Evolutionary conservation across 2,797 vertebrate species (phyloP).

Genomic region (Enteromius treurensis): DNA sequence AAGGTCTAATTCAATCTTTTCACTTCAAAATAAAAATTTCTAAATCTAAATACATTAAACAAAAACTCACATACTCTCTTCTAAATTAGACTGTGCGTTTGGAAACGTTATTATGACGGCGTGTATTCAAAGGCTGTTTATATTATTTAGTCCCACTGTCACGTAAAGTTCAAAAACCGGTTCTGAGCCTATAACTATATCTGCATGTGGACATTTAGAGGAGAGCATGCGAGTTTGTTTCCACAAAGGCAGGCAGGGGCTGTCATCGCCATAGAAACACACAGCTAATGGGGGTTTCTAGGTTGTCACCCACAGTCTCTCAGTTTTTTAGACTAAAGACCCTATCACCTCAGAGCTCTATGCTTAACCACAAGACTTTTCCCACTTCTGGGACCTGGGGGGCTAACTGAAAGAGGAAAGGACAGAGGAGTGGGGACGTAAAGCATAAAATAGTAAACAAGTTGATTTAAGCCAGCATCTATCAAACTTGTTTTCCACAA

Average conservation of each 20-base stretch:
- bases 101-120: not conserved
- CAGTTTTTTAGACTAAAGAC: slow-evolving; percentile 46
- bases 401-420: not conserved
- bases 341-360: slow-evolving; percentile 13
- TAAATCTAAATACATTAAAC: not conserved
- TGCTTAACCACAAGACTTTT: slow-evolving; percentile 12
- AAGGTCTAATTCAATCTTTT: not conserved
- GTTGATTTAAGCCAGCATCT: not conserved
- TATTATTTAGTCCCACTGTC: not conserved
- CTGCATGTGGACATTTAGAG: slow-evolving; percentile 7
- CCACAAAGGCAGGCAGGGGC: slow-evolving; percentile 64
- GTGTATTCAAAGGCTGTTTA: not conserved
- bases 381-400: slow-evolving; percentile 23
- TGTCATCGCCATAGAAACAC: slow-evolving; percentile 81
- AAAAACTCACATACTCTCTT: not conserved
- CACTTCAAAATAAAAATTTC: not conserved
- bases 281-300: slow-evolving; percentile 78
- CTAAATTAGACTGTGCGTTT: not conserved
- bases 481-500: not conserved
- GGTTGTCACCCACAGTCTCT: slow-evolving; percentile 71
- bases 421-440: not conserved
- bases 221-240: slow-evolving; percentile 44
- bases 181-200: slow-evolving; percentile 8
- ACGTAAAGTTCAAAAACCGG: not conserved
- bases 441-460: not conserved